Evolutionary conservation across 2,888 invertebrate genomes (phyloP), one percentile per base, ranked within the genome.

Genomic region (Trichopria drosophilae): DNA sequence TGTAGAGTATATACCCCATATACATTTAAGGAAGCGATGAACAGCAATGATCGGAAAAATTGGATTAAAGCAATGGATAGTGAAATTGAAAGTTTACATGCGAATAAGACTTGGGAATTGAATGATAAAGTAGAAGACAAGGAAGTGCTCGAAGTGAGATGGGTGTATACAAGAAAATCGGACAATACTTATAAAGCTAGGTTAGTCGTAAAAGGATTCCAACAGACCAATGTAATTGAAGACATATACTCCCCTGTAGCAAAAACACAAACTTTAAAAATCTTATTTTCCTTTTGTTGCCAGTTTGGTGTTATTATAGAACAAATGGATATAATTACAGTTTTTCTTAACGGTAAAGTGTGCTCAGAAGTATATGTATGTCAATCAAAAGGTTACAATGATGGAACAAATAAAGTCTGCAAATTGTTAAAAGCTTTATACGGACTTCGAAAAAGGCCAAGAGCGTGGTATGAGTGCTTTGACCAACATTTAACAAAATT

Each of bases 401-500:
- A 49, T 18, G 40, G 26, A 1, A 35, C 28, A 15, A 35, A 42
- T 26, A 44, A 34, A 45, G 55, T 58, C 1, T 58, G 26, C 7
- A 52, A 46, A 43, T 36, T 57, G 49, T 6, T 22, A 7, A 60
- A 61, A 51, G 29, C 60, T 6, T 43, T 63, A 13, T 62, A 61
- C 41, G 61, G 59, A 9, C 43, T 64, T 34, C 46, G 45, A 28
- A 57, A 61, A 55, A 59, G 53, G 15, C 56, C 60, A 6, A 44
- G 60, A 24, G 29, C 44, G 6, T 60, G 59, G 58, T 60, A 60
- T 34, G 57, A 61, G 24, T n/a, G n/a, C n/a, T n/a, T n/a, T n/a
- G n/a, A n/a, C n/a, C n/a, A n/a, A n/a, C n/a, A n/a, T n/a, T n/a
- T 63, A n/a, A 34, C 6, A 12, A 26, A 45, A 13, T 35, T 59